Evolutionary conservation across 2,797 vertebrate genomes (phyloP).

Genomic region (Coregonus suidteri): DNA sequence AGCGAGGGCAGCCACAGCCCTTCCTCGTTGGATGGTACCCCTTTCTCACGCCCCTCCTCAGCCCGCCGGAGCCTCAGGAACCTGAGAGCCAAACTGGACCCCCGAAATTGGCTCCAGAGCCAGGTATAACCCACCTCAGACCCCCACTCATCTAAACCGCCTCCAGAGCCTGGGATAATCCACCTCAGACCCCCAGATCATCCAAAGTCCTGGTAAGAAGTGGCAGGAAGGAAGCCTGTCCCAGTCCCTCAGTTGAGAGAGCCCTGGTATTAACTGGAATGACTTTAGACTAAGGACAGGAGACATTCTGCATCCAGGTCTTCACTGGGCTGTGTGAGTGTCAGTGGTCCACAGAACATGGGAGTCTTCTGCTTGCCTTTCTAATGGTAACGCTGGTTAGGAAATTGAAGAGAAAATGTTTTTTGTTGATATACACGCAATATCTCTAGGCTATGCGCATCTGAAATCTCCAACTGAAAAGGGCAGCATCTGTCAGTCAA

Average conservation of each 20-base stretch:
- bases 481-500: too few species aligned
- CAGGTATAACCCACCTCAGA: constrained; percentile 77
- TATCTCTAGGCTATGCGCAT: too few species aligned
- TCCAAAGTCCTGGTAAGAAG: constrained; percentile 30
- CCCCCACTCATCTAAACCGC: constrained; percentile 14
- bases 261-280: constrained; percentile 62
- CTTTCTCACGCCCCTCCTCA: constrained; percentile 72
- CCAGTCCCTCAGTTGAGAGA: constrained; percentile 25
- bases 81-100: constrained; percentile 79
- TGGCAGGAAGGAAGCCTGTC: constrained; percentile 15
- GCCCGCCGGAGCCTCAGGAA: constrained; percentile 77
- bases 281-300: constrained; percentile 41
- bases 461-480: too few species aligned
- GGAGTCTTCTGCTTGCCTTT: too few species aligned
- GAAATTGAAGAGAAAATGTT: too few species aligned
- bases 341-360: too few species aligned
- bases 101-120: constrained; percentile 87
- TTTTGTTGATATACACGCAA: too few species aligned
- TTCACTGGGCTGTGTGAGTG: too few species aligned
- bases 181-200: constrained; percentile 39
- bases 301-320: constrained; percentile 24
- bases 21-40: constrained; percentile 65
- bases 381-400: too few species aligned
- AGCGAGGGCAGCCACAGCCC: constrained; percentile 81
- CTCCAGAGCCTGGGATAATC: constrained; percentile 82